Evolutionary conservation across 2,797 vertebrate species (phyloP).

Genomic region (Halcyon chelicuti): DNA sequence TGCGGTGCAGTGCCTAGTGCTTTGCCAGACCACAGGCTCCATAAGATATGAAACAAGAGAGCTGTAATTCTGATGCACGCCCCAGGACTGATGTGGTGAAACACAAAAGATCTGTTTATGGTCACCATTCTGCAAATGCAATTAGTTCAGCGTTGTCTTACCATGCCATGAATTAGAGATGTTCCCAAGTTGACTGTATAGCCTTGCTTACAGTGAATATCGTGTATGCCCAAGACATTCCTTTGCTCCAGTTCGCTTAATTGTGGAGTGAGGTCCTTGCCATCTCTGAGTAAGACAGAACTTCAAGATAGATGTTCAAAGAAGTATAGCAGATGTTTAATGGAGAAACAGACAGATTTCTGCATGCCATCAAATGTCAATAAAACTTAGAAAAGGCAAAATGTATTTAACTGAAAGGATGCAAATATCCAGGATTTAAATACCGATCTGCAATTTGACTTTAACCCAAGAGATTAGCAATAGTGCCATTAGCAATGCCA

Average conservation of each 20-base stretch:
- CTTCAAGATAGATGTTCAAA: background rate
- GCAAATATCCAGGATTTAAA: background rate
- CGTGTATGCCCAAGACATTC: background rate
- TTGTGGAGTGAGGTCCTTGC: background rate
- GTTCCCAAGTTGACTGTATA: background rate
- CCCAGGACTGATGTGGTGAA: background rate
- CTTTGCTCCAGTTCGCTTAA: background rate
- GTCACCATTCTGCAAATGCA: background rate
- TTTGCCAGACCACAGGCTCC: background rate
- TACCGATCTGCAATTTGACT: background rate
- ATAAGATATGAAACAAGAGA: background rate
- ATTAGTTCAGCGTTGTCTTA: background rate
- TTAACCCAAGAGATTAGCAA: background rate
- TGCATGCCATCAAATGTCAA: background rate
- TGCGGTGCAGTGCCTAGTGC: accelerated
- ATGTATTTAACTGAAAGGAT: constrained; percentile 11
- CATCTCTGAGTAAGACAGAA: background rate
- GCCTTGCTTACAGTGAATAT: background rate
- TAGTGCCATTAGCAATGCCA: background rate
- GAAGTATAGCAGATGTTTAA: constrained; percentile 16
- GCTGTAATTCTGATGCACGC: background rate
- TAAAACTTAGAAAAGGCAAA: constrained; percentile 12
- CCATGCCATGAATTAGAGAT: background rate
- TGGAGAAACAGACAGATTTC: constrained; percentile 6
- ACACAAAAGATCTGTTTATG: background rate